Percentiles rank a stretch among this genome's conserved stretches.
phyloP scores from a whole-genome alignment of 53 echinoderm and acorn worm species.

The Astropecten irregularis region DNA sequence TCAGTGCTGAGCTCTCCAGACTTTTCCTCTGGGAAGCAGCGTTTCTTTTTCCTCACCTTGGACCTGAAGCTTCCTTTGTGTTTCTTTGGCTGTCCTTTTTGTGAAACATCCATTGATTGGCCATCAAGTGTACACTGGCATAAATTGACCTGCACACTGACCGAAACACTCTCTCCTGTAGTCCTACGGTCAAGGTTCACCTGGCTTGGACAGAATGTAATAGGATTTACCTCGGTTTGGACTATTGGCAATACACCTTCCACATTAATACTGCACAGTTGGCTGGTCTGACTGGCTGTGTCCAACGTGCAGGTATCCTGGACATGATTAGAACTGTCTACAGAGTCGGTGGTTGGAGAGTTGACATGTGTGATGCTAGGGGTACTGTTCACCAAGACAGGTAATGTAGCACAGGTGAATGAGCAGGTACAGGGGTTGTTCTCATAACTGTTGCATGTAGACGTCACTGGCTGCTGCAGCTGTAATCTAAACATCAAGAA shows the following conservation, averaged over 20 bases:
- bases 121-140: not conserved
- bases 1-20: not conserved
- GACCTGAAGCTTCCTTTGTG: not conserved
- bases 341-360: not conserved
- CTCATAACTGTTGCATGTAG: not conserved
- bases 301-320: not conserved
- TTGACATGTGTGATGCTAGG: not conserved
- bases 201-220: not conserved
- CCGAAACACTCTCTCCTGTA: not conserved
- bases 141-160: conserved; percentile 28
- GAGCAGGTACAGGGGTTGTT: not conserved
- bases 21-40: not conserved
- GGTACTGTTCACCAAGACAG: conserved; percentile 1
- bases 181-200: not conserved
- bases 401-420: not conserved
- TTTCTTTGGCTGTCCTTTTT: not conserved
- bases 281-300: not conserved
- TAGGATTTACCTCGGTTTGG: no score
- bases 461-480: conserved; percentile 5
- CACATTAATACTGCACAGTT: not conserved
- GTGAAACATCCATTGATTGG: not conserved
- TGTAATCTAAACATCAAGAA: not conserved
- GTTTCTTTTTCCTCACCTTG: conserved; percentile 23
- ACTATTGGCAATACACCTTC: not conserved
- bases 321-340: not conserved